A percentile compares a stretch with the other conserved stretches of the same genome.
Evolutionary conservation across 2,113 vertebrate genomes (phyloP).

Genomic region (Rana temporaria): DNA sequence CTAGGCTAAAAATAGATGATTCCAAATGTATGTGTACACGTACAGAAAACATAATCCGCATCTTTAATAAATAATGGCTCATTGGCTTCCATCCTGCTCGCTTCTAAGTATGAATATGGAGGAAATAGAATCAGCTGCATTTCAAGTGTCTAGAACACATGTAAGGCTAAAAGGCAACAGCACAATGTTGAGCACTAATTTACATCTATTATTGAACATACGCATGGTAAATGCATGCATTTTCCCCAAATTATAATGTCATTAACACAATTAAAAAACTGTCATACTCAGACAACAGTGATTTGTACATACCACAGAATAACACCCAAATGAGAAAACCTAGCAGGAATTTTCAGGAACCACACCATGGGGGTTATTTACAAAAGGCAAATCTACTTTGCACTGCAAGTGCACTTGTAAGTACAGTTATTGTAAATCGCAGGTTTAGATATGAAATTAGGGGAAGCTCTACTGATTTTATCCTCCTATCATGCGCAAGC

Average conservation of each 20-base stretch:
- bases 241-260: neutral
- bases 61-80: constrained; percentile 30
- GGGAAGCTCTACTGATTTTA: no score
- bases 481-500: no score
- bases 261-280: no score
- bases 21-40: constrained; percentile 16
- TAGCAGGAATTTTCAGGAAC: no score
- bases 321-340: no score
- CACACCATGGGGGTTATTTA: no score
- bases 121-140: constrained; percentile 16
- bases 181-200: neutral
- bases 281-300: no score
- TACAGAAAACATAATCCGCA: constrained; percentile 35
- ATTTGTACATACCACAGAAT: no score
- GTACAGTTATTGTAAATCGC: no score
- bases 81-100: constrained; percentile 49
- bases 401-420: no score
- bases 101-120: constrained; percentile 34
- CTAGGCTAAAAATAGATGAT: constrained; percentile 32
- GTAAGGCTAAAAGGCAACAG: constrained; percentile 5
- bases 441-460: no score
- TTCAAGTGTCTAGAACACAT: constrained; percentile 27
- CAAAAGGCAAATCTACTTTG: no score
- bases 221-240: neutral
- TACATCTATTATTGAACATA: constrained; percentile 4